These are phyloP conservation scores for Calypte anna DNA, from an alignment of 2,113 vertebrate species.

Conservation along the genomic window DNA sequence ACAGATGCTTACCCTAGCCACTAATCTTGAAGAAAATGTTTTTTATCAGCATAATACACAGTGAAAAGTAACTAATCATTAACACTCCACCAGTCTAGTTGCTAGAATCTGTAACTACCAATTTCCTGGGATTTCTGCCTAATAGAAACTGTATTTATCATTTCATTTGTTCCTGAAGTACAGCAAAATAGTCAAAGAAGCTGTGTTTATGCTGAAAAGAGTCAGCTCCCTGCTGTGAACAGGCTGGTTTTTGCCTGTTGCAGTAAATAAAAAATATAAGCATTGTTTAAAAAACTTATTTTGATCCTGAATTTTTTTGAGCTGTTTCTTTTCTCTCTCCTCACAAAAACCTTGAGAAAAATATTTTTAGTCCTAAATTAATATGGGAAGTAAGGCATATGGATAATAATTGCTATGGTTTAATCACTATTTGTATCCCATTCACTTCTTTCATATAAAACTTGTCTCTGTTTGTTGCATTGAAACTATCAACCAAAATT, in stretches of 20 bases:
- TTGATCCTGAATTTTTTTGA: not conserved
- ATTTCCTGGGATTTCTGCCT: slow-evolving; percentile 8
- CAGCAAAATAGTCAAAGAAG: not conserved
- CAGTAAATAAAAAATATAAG: not conserved
- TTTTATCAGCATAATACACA: slow-evolving; percentile 19
- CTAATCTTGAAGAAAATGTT: not conserved
- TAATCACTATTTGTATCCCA: not conserved
- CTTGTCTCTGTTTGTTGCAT: not conserved
- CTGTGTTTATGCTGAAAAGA: slow-evolving; percentile 24
- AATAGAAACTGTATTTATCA: slow-evolving; percentile 3
- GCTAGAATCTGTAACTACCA: not conserved
- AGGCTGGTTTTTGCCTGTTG: not conserved
- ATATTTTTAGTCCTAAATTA: not conserved
- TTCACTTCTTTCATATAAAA: not conserved
- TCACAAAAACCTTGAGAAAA: not conserved
- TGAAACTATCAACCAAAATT: not conserved
- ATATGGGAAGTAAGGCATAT: not conserved
- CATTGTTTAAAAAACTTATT: not conserved
- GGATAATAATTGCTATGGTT: not conserved
- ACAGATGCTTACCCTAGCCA: not conserved
- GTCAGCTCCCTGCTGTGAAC: not conserved
- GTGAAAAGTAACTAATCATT: slow-evolving; percentile 41
- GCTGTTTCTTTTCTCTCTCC: not conserved
- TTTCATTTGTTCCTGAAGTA: slow-evolving; percentile 29
- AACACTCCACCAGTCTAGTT: not conserved